Evolutionary conservation across 2,797 vertebrate species (phyloP), one percentile per base, ranked within the genome.

Genomic region (Decapterus maruadsi): DNA sequence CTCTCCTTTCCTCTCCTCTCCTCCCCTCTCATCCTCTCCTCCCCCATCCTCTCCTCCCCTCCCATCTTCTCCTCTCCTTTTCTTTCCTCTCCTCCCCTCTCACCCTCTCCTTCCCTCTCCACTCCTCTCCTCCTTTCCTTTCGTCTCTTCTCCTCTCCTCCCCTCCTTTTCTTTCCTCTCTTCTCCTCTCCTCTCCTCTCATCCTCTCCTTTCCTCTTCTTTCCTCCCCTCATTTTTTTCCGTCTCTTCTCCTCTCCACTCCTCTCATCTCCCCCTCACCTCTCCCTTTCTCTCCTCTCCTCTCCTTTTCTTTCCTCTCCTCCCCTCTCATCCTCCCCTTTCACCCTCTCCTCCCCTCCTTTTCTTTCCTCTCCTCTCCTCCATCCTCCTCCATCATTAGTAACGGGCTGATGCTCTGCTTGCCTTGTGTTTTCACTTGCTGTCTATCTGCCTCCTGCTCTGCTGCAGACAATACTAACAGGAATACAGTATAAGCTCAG

Each of bases 401-500:
- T 85, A 84, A 87, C 74, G 81, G 86, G 51, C 77, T 57, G 64
- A 83, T 79, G 81, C 79, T 87, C 73, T 66, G 66, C 84, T 67
- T 20, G 78, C 46, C 46, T 74, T 68, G 64, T 76, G 67, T 86
- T 84, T 87, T 84, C 63, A 64, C 80, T 73, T 84, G 73, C 56
- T 48, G 43, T 43, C 72, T 50, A 17, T 65, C 55, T 63, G 79
- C 42, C 68, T 59, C 4, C 76, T 51, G 66, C 57, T 75, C 48
- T 72, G 64, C 31, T 70, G 73, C 70, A 65, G 34, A 72, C 43
- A 68, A 60, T 43, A 59, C n/a, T n/a, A 26, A 6, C 31, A 34
- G 31, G 31, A 34, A 6, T 34, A 75, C 57, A 53, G 50, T 42
- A 20, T 72, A 59, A 34, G 60, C 45, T 68, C 10, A 34, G 55